Percentiles rank a stretch among this genome's conserved stretches.
These are phyloP conservation scores for Eulemur macaco DNA, from an alignment of 2,113 vertebrate genomes.

Conservation along the genomic window DNA sequence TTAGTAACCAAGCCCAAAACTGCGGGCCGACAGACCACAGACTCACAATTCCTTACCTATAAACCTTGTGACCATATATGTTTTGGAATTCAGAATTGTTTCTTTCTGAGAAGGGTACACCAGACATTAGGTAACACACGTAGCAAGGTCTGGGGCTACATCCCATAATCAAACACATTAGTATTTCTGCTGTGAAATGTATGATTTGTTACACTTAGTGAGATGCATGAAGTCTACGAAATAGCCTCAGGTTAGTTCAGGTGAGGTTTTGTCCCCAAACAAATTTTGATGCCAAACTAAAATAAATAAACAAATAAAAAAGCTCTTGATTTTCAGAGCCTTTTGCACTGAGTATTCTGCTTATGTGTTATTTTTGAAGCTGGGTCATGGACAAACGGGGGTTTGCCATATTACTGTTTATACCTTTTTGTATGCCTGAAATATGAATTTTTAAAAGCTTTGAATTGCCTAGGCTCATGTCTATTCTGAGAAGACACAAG, in stretches of 20 bases:
- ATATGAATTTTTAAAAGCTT: background rate
- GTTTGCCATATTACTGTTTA: background rate
- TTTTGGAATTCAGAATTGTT: constrained; percentile 26
- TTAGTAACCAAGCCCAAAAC: background rate
- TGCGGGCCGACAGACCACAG: background rate
- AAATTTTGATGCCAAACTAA: background rate
- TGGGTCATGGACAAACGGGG: background rate
- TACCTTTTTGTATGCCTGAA: background rate
- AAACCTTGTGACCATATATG: background rate
- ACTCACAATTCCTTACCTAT: background rate
- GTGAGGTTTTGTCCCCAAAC: background rate
- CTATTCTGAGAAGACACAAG: background rate
- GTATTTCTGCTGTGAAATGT: background rate
- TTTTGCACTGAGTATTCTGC: background rate
- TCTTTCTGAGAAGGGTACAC: background rate
- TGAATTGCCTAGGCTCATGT: background rate
- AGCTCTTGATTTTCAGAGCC: background rate
- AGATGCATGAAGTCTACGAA: background rate
- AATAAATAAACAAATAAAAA: background rate
- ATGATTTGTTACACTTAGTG: background rate
- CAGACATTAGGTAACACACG: background rate
- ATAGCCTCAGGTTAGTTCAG: background rate
- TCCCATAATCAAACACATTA: background rate
- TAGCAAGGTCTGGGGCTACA: background rate
- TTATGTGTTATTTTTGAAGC: constrained; percentile 33